Conservation (phyloP, 2,113 vertebrate species). For the Gobiocypris rarus region DNA sequence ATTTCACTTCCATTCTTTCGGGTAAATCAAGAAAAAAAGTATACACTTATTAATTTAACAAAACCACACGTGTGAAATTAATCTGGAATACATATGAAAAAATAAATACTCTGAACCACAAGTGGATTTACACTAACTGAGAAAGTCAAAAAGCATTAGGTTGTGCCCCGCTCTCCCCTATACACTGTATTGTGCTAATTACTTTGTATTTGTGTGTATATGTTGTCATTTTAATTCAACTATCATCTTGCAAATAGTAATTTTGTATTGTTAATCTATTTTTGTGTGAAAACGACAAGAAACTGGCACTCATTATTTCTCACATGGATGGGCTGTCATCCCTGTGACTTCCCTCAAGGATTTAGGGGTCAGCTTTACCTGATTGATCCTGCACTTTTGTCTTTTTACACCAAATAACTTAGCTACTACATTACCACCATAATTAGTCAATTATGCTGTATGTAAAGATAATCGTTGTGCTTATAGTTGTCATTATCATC, state of each 20-base stretch:
- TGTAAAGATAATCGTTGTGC: slow-evolving; percentile 21
- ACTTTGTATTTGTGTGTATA: too few species aligned
- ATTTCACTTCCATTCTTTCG: too few species aligned
- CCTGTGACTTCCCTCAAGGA: not conserved
- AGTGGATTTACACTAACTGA: too few species aligned
- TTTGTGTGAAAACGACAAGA: not conserved
- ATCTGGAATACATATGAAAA: too few species aligned
- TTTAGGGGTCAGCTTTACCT: slow-evolving; percentile 7
- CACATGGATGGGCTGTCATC: not conserved
- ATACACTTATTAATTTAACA: too few species aligned
- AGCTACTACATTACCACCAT: not conserved
- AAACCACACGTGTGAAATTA: too few species aligned
- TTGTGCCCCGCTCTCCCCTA: too few species aligned
- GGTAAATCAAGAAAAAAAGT: too few species aligned
- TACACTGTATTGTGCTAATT: too few species aligned
- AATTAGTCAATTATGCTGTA: slow-evolving; percentile 22
- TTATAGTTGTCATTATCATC: slow-evolving; percentile 13
- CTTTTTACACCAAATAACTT: not conserved
- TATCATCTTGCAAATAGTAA: not conserved
- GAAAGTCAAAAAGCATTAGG: too few species aligned
- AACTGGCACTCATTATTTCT: slow-evolving; percentile 15
- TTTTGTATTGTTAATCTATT: not conserved
- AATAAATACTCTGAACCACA: too few species aligned
- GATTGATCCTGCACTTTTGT: slow-evolving; percentile 7
- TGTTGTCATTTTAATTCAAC: not conserved